Conservation (phyloP, 2,888 invertebrate genomes). For the Argynnis bischoffii region DNA sequence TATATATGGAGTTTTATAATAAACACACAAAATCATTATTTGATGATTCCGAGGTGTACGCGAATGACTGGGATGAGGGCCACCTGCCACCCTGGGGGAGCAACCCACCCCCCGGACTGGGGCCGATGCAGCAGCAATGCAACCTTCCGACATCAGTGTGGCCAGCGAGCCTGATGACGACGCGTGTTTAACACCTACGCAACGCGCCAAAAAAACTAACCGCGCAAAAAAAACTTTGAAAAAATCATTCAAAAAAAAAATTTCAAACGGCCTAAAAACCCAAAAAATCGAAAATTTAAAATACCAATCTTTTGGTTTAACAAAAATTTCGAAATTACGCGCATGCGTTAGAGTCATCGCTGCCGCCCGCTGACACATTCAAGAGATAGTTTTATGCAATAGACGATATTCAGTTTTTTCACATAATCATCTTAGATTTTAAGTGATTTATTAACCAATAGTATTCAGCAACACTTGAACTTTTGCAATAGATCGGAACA, state of each 20-base stretch:
- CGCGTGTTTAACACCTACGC: slow-evolving; percentile 81
- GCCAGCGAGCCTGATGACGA: slow-evolving; percentile 75
- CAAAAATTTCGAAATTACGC: slow-evolving; percentile 73
- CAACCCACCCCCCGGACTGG: slow-evolving; percentile 56
- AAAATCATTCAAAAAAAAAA: slow-evolving; percentile 50
- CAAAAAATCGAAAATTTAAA: slow-evolving; percentile 56
- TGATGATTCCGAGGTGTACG: slow-evolving; percentile 77
- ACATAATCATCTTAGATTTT: slow-evolving; percentile 77
- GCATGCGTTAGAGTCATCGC: slow-evolving; percentile 71
- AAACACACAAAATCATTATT: slow-evolving; percentile 80
- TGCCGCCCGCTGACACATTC: slow-evolving; percentile 79
- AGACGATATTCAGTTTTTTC: slow-evolving; percentile 74
- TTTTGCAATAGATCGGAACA: slow-evolving; percentile 60
- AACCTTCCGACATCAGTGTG: slow-evolving; percentile 77
- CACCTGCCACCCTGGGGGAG: slow-evolving; percentile 45
- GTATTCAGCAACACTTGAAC: slow-evolving; percentile 82
- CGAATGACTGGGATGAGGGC: slow-evolving; percentile 67
- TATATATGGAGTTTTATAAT: slow-evolving; percentile 68
- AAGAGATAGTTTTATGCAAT: slow-evolving; percentile 79
- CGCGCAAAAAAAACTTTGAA: slow-evolving; percentile 53
- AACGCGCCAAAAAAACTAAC: slow-evolving; percentile 67
- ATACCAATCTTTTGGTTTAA: slow-evolving; percentile 66
- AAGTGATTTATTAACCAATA: slow-evolving; percentile 75
- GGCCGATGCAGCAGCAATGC: slow-evolving; percentile 71
- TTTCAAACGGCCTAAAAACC: slow-evolving; percentile 60